Conservation (phyloP, 2,888 invertebrate genomes). For the Acrocera orbiculus region DNA sequence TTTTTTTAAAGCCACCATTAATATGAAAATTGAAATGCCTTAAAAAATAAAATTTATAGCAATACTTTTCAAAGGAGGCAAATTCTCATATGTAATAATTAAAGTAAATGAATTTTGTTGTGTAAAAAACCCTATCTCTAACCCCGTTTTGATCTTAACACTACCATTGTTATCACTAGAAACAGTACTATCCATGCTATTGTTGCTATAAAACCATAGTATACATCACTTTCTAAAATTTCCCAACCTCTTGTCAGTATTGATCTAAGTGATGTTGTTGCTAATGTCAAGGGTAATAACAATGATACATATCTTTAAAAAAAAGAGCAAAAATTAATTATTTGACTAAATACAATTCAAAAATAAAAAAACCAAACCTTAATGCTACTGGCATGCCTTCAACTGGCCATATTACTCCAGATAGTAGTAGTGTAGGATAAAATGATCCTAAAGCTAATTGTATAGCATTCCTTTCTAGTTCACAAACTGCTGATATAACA, state of each 20-base stretch:
- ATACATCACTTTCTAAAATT: slow-evolving; percentile 62
- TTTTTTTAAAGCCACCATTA: too few relatives aligned
- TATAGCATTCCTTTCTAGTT: slow-evolving; percentile 81
- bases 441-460: slow-evolving; percentile 85
- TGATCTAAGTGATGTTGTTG: slow-evolving; percentile 78
- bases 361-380: slow-evolving; percentile 24
- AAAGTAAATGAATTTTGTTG: too few relatives aligned
- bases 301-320: slow-evolving; percentile 49
- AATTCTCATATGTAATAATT: too few relatives aligned
- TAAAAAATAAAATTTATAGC: too few relatives aligned
- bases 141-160: slow-evolving; percentile 64
- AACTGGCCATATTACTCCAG: slow-evolving; percentile 92
- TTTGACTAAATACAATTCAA: too few relatives aligned
- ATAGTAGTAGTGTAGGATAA: slow-evolving; percentile 80
- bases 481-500: slow-evolving; percentile 82
- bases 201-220: slow-evolving; percentile 73
- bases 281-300: slow-evolving; percentile 71
- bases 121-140: slow-evolving; percentile 35
- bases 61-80: too few relatives aligned
- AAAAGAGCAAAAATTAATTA: background rate
- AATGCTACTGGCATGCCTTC: slow-evolving; percentile 84
- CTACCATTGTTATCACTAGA: slow-evolving; percentile 59
- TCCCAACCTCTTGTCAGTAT: slow-evolving; percentile 80
- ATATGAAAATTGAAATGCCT: too few relatives aligned
- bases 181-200: slow-evolving; percentile 71